phyloP scores from a whole-genome alignment of 2,113 vertebrate species.

The Saimiri boliviensis region DNA sequence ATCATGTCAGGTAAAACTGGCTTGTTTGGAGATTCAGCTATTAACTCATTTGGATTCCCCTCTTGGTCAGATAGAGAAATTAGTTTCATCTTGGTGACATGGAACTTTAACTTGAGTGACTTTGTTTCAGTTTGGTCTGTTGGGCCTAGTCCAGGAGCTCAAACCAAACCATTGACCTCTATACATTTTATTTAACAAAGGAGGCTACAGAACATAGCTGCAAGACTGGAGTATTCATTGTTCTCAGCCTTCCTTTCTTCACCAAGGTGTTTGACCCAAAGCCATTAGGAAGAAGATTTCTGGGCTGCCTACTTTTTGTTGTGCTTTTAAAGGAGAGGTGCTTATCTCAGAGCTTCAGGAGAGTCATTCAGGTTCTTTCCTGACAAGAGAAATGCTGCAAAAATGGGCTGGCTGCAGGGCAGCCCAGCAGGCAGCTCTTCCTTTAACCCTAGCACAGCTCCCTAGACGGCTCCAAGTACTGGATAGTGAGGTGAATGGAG shows the following conservation, averaged over 20 bases:
- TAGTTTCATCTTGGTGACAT: neutral
- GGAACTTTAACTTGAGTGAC: neutral
- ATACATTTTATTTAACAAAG: neutral
- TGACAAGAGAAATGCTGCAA: neutral
- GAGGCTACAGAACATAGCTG: neutral
- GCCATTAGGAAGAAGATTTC: neutral
- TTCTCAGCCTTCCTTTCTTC: neutral
- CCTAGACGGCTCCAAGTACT: neutral
- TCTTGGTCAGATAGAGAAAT: neutral
- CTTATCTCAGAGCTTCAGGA: neutral
- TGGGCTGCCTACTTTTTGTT: neutral
- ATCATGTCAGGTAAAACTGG: neutral
- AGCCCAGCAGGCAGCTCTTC: neutral
- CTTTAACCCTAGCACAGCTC: neutral
- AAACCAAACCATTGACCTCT: neutral
- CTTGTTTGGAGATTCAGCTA: neutral
- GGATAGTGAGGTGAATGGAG: neutral
- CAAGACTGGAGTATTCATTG: neutral
- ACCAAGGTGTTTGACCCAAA: neutral
- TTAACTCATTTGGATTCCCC: neutral
- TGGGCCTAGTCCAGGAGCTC: neutral
- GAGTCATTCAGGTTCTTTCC: neutral
- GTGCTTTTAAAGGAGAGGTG: neutral
- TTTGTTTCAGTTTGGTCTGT: neutral
- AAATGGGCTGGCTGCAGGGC: neutral